These are phyloP conservation scores for Anneissia japonica DNA, from an alignment of 35 echinoderm and acorn worm genomes.

Conservation along the genomic window DNA sequence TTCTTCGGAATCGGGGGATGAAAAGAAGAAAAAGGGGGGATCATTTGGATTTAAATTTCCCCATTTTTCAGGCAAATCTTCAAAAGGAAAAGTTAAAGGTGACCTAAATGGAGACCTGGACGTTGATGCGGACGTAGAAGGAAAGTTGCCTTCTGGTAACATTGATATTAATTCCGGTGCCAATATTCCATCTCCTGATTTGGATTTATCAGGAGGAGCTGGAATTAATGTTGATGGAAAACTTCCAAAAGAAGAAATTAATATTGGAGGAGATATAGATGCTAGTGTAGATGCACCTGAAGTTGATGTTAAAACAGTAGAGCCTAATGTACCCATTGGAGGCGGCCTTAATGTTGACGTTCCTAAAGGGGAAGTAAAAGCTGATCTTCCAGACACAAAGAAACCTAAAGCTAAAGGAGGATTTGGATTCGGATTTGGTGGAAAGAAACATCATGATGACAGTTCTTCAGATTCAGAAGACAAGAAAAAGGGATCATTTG, in stretches of 20 bases:
- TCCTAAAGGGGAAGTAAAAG: background rate
- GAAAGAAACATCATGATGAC: background rate
- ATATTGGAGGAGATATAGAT: background rate
- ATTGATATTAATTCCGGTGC: constrained; percentile 19
- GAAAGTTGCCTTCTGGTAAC: background rate
- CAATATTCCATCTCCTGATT: constrained; percentile 14
- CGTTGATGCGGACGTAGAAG: constrained; percentile 31
- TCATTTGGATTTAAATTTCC: background rate
- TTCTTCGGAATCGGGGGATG: constrained; percentile 16
- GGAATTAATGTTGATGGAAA: constrained; percentile 8
- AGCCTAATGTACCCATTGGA: background rate
- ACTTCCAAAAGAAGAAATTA: background rate
- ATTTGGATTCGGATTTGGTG: background rate
- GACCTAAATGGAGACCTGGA: constrained; percentile 1
- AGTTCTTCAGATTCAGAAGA: background rate
- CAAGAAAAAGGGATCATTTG: background rate
- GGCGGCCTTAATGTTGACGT: background rate
- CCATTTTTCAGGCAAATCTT: constrained; percentile 10
- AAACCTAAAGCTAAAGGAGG: constrained; percentile 36
- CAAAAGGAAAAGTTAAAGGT: constrained; percentile 43
- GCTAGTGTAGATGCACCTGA: background rate
- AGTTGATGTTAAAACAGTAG: constrained; percentile 1
- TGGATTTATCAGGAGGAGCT: constrained; percentile 19
- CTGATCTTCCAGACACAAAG: constrained; percentile 8
- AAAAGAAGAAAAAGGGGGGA: constrained; percentile 42